phyloP scores from a whole-genome alignment of 1,140 invertebrate genomes.

The Drosophila navojoa region DNA sequence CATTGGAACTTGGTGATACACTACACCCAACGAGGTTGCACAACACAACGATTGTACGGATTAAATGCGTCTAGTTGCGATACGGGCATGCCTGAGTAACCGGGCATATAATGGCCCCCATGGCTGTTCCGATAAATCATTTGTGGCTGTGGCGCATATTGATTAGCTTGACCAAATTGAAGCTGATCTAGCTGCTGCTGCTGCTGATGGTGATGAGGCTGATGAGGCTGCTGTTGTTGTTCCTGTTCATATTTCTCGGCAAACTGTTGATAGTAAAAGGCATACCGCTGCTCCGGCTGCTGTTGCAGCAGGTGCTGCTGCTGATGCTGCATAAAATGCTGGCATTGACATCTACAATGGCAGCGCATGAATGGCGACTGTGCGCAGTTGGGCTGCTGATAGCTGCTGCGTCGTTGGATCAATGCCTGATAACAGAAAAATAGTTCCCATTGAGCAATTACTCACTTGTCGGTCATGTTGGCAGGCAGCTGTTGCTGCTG shows the following conservation, averaged over 20 bases:
- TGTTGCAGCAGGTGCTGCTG: not conserved
- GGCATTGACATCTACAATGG: slow-evolving; percentile 19
- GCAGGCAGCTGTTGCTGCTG: slow-evolving; percentile 24
- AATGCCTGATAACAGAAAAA: slow-evolving; percentile 11
- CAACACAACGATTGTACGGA: slow-evolving; percentile 5
- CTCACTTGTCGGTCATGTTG: slow-evolving; percentile 89
- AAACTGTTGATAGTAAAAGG: slow-evolving; percentile 4
- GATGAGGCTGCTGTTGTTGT: slow-evolving; percentile 13
- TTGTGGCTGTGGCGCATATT: not conserved
- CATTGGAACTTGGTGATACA: slow-evolving; percentile 56
- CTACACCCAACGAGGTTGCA: slow-evolving; percentile 69
- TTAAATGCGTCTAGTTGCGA: slow-evolving; percentile 12
- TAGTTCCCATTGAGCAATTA: not conserved
- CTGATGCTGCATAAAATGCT: slow-evolving; percentile 31
- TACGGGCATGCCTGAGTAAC: slow-evolving; percentile 11
- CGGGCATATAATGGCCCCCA: not conserved
- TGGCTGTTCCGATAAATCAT: slow-evolving; percentile 1
- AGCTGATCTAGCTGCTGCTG: not conserved
- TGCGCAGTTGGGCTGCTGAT: slow-evolving; percentile 8
- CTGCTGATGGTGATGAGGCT: not conserved
- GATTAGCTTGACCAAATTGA: not conserved
- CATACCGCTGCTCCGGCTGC: not conserved
- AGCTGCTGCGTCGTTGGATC: slow-evolving; percentile 33
- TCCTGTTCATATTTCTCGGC: slow-evolving; percentile 6
- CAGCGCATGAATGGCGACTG: slow-evolving; percentile 16